Percentiles rank a stretch among this genome's conserved stretches.
Evolutionary conservation across 2,888 invertebrate species (phyloP).

Genomic region (Marronus borbonicus): DNA sequence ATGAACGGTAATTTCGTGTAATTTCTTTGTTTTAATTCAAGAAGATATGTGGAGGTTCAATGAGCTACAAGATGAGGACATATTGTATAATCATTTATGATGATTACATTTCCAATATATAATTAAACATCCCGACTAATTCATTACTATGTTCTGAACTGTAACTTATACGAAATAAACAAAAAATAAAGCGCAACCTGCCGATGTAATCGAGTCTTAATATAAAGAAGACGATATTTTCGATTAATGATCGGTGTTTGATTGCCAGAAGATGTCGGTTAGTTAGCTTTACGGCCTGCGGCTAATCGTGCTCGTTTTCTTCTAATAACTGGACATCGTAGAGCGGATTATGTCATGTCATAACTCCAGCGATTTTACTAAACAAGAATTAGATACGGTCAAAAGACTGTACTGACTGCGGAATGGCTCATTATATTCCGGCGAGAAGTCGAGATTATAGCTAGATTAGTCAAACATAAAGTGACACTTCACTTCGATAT

Average conservation of each 20-base stretch:
- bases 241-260: slow-evolving; percentile 46
- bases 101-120: too few relatives aligned
- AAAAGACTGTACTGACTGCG: slow-evolving; percentile 48
- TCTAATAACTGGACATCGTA: slow-evolving; percentile 56
- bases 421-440: slow-evolving; percentile 50
- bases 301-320: slow-evolving; percentile 46
- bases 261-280: slow-evolving; percentile 49
- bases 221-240: slow-evolving; percentile 37
- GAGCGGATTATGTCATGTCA: slow-evolving; percentile 56
- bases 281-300: slow-evolving; percentile 47
- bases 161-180: background rate
- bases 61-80: too few relatives aligned
- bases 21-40: too few relatives aligned
- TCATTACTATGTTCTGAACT: background rate
- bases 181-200: background rate
- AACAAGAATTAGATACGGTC: slow-evolving; percentile 53
- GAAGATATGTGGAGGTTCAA: too few relatives aligned
- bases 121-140: background rate
- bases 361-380: slow-evolving; percentile 56
- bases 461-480: slow-evolving; percentile 48
- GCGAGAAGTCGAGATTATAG: slow-evolving; percentile 45
- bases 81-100: too few relatives aligned
- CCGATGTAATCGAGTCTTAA: slow-evolving; percentile 10
- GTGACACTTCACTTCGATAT: slow-evolving; percentile 48
- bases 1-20: too few relatives aligned